Evolutionary conservation across 2,888 invertebrate genomes (phyloP).

Genomic region (Amblyjoppa proteus): DNA sequence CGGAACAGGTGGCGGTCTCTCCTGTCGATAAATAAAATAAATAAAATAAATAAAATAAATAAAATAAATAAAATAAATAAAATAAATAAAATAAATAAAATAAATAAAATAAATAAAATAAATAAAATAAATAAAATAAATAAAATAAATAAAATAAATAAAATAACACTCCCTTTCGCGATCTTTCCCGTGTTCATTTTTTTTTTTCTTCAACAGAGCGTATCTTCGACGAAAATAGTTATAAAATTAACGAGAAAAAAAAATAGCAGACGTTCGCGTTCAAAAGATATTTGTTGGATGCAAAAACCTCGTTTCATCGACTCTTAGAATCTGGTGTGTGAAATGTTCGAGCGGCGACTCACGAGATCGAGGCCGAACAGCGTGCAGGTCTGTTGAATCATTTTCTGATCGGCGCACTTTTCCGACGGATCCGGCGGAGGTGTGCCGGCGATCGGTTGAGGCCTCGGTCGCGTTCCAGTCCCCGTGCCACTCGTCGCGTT

Average conservation of each 20-base stretch:
- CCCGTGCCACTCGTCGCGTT: conserved; percentile 80
- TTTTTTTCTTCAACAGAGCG: too few relatives aligned
- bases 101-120: conserved; percentile 47
- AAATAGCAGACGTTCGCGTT: too few relatives aligned
- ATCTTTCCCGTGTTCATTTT: too few relatives aligned
- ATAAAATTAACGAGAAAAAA: too few relatives aligned
- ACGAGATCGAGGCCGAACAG: conserved; percentile 96
- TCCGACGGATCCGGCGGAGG: conserved; percentile 93
- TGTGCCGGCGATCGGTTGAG: conserved; percentile 96
- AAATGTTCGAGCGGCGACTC: conserved; percentile 76
- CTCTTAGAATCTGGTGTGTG: not conserved
- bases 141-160: too few relatives aligned
- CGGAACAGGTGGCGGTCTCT: conserved; percentile 96
- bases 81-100: conserved; percentile 47
- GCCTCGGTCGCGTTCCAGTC: conserved; percentile 90
- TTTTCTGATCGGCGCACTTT: conserved; percentile 93
- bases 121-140: conserved; percentile 45
- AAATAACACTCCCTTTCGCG: too few relatives aligned
- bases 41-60: too few relatives aligned
- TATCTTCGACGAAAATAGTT: too few relatives aligned
- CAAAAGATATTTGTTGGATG: too few relatives aligned
- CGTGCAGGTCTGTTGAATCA: conserved; percentile 96
- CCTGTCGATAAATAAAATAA: conserved; percentile 85
- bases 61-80: too few relatives aligned
- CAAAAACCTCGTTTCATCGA: not conserved